Evolutionary conservation across 2,113 vertebrate genomes (phyloP).

Genomic region (Bos javanicus): DNA sequence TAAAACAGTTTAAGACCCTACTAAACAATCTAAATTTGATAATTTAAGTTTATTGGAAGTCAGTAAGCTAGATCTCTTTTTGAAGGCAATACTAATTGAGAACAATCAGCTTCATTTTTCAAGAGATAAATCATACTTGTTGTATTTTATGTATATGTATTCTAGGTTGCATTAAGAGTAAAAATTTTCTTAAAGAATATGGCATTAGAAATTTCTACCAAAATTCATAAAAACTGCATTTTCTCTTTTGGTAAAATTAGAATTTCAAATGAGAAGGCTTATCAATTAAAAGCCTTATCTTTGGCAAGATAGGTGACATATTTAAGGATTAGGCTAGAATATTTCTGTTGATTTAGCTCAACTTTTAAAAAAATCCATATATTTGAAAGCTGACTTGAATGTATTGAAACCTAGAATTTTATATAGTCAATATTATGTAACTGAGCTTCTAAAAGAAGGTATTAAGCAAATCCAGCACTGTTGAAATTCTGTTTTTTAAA

Average conservation of each 20-base stretch:
- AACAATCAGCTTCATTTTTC: not conserved
- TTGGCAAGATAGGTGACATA: not conserved
- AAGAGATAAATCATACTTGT: not conserved
- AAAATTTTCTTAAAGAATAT: not conserved
- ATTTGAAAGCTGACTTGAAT: not conserved
- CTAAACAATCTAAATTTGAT: not conserved
- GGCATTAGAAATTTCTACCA: not conserved
- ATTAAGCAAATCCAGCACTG: not conserved
- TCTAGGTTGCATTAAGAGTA: not conserved
- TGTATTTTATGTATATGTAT: not conserved
- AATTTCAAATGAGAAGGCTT: not conserved
- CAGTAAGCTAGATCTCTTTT: not conserved
- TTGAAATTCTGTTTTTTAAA: not conserved
- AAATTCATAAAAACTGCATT: not conserved
- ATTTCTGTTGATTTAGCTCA: not conserved
- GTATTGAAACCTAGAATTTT: not conserved
- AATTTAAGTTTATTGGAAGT: not conserved
- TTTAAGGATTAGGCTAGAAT: not conserved
- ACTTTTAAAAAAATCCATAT: not conserved
- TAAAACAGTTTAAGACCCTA: not conserved
- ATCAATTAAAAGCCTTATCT: not conserved
- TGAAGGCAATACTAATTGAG: not conserved
- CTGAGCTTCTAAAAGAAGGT: not conserved
- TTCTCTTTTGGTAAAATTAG: conserved; percentile 4
- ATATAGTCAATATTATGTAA: not conserved